Percentiles rank a stretch among this genome's conserved stretches.
These are phyloP conservation scores for Sula dactylatra DNA, from an alignment of 2,113 vertebrate species.

Conservation along the genomic window DNA sequence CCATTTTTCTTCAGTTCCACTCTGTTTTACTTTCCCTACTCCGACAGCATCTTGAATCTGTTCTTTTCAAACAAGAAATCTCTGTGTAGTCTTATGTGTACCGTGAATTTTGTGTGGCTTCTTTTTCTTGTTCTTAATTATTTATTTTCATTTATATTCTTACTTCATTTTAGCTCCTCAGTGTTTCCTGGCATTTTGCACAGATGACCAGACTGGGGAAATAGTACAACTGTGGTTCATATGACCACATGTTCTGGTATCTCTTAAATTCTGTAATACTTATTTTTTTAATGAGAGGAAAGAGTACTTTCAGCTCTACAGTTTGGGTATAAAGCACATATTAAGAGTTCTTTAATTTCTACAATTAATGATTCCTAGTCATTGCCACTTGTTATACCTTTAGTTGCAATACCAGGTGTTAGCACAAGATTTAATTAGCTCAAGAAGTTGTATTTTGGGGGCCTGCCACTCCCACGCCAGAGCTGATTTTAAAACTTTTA, in stretches of 20 bases:
- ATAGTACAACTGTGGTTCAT: background rate
- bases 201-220: background rate
- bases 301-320: background rate
- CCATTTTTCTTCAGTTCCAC: background rate
- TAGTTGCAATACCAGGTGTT: background rate
- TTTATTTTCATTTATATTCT: background rate
- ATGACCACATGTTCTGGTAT: background rate
- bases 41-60: background rate
- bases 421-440: background rate
- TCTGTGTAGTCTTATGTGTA: background rate
- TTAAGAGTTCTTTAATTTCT: background rate
- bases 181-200: background rate
- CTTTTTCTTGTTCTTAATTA: background rate
- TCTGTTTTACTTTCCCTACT: background rate
- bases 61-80: background rate
- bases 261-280: background rate
- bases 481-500: background rate
- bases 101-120: background rate
- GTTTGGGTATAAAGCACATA: background rate
- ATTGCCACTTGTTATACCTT: background rate
- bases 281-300: background rate
- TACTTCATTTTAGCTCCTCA: background rate
- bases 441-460: background rate
- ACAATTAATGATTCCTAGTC: background rate
- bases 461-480: background rate